Percentiles rank a stretch among this genome's conserved stretches.
Conservation (phyloP, 2,797 vertebrate species). For the Arnoldichthys spilopterus region DNA sequence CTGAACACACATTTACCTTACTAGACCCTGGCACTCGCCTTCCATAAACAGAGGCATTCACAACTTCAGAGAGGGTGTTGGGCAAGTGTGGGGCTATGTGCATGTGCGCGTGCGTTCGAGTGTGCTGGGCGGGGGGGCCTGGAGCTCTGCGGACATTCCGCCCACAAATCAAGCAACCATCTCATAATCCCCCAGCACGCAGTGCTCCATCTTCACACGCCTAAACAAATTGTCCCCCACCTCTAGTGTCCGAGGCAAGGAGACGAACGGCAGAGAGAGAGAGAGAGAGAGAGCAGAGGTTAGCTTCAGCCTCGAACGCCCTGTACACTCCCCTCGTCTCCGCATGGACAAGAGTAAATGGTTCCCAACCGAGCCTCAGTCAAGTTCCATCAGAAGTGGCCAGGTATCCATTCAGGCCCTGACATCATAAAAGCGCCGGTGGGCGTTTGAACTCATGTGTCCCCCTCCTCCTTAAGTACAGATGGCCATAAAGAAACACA, state of each 20-base stretch:
- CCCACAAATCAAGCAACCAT: slow-evolving; percentile 75
- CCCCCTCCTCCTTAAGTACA: slow-evolving; percentile 64
- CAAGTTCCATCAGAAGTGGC: slow-evolving; percentile 52
- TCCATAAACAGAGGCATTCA: slow-evolving; percentile 11
- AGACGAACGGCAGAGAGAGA: slow-evolving; percentile 71
- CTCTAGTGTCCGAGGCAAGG: slow-evolving; percentile 69
- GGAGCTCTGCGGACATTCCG: slow-evolving; percentile 60
- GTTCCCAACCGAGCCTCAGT: slow-evolving; percentile 46
- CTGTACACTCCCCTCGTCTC: slow-evolving; percentile 65
- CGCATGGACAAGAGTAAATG: slow-evolving; percentile 60
- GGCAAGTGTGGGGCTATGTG: slow-evolving; percentile 11
- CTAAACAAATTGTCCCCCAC: slow-evolving; percentile 76
- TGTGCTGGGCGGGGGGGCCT: slow-evolving; percentile 58
- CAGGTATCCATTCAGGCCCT: slow-evolving; percentile 68
- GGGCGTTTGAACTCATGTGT: slow-evolving; percentile 70
- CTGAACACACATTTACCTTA: slow-evolving; percentile 34
- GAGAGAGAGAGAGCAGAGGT: slow-evolving; percentile 66
- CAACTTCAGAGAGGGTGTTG: slow-evolving; percentile 28
- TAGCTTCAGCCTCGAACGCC: slow-evolving; percentile 54
- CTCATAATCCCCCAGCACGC: slow-evolving; percentile 75
- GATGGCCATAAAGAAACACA: slow-evolving; percentile 62
- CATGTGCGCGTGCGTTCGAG: slow-evolving; percentile 42
- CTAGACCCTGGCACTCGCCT: slow-evolving; percentile 30
- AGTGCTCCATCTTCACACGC: slow-evolving; percentile 75
- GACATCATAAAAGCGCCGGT: slow-evolving; percentile 75